Evolutionary conservation across 2,888 invertebrate genomes (phyloP).

Genomic region (Cheilosia vernalis): DNA sequence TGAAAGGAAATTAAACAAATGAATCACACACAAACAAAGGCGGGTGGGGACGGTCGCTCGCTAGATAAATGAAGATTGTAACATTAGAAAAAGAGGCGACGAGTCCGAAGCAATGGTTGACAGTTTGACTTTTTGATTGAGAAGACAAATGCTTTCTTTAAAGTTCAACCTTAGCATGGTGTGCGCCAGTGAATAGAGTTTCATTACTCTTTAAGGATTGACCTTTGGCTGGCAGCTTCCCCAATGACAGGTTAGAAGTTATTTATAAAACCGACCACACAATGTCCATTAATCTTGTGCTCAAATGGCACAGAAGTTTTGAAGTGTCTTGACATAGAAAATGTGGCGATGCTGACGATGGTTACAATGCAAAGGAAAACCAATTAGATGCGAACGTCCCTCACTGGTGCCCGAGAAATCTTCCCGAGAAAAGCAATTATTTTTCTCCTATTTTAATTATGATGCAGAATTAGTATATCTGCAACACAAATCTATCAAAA

Average conservation of each 20-base stretch:
- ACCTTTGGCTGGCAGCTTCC: slow-evolving; percentile 22
- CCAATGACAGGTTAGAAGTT: background rate
- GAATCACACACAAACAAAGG: slow-evolving; percentile 63
- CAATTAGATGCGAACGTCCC: too few species aligned
- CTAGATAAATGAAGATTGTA: slow-evolving; percentile 57
- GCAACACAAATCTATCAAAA: slow-evolving; percentile 65
- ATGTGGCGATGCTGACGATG: too few species aligned
- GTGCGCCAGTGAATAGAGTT: slow-evolving; percentile 3
- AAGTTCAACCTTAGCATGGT: slow-evolving; percentile 34
- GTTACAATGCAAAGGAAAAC: too few species aligned
- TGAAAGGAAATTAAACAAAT: slow-evolving; percentile 75
- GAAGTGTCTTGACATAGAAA: background rate
- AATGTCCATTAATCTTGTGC: background rate
- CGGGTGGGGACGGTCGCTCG: background rate
- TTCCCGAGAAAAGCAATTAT: slow-evolving; percentile 49
- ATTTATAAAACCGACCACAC: background rate
- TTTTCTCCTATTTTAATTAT: slow-evolving; percentile 61
- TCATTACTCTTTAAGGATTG: slow-evolving; percentile 56
- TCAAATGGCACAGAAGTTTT: background rate
- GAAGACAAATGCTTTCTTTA: slow-evolving; percentile 68
- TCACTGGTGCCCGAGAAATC: background rate
- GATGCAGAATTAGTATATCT: slow-evolving; percentile 54
- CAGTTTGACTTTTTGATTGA: slow-evolving; percentile 73
- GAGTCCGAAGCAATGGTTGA: slow-evolving; percentile 46
- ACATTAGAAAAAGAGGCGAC: background rate